Evolutionary conservation across 2,113 vertebrate species (phyloP), one percentile per base, ranked within the genome.

Genomic region (Platichthys stellatus): DNA sequence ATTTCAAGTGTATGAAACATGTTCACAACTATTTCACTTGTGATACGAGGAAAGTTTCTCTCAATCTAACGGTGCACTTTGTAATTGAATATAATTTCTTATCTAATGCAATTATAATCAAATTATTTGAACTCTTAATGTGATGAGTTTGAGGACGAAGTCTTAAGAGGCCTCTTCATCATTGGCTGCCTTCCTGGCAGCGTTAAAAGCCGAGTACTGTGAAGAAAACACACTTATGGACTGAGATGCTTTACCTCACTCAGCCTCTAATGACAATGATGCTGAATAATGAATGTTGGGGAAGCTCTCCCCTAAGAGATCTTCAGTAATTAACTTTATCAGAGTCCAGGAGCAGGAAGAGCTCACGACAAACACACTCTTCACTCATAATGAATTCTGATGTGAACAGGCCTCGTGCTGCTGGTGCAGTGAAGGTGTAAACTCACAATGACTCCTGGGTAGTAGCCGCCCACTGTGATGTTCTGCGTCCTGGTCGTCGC

Each of bases 381-480:
- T 47, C 74, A 65, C 69, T 73, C 20, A 11, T 69, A 24, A 51
- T 76, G 49, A 63, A 35, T n/a, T 54, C 53, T 80, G 51, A 82
- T 59, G 53, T 0, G 61, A 69, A 57, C 45, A 59, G 40, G 15
- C 6, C 18, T 38, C 8, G 10, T 38, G 28, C 17, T 18, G 6
- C 4, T 38, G 31, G 1, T 31, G 60, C 31, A 12, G 28, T 7
- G 12, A n/a, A 63, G 31, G 75, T 78, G 66, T 65, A 76, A 63
- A 97, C 98, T 98, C 95, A 99, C 97, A 89, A 99, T 98, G 88
- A 97, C 95, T 91, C 98, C 98, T 0, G 98, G 96, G 91, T 99
- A 99, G 94, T 99, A 99, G 77, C 98, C 97, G 89, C 98, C 97
- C 51, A 99, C 97, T 1, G 97, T 97, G 90, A 99, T 97, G 95